A percentile compares a stretch with the other conserved stretches of the same genome.
Conservation (phyloP, 2,797 vertebrate species). For the Anguilla pacifica region DNA sequence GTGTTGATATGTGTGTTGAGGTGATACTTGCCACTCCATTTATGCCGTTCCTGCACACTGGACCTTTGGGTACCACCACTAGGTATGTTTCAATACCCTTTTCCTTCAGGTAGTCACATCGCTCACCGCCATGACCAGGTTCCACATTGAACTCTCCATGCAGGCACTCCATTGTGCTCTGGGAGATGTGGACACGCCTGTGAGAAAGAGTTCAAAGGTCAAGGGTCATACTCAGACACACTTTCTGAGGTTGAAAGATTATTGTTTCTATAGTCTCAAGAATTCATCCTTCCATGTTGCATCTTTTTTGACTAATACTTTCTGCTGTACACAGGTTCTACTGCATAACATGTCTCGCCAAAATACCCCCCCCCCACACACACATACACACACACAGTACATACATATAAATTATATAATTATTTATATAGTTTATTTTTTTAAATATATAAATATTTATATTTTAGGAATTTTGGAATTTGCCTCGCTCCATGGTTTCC, state of each 20-base stretch:
- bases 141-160: conserved; percentile 91
- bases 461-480: background rate
- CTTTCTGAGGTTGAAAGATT: background rate
- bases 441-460: too few species aligned
- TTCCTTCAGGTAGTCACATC: conserved; percentile 89
- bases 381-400: too few species aligned
- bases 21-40: conserved; percentile 80
- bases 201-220: conserved; percentile 1
- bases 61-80: conserved; percentile 79
- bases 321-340: background rate
- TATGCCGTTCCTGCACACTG: conserved; percentile 80
- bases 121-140: conserved; percentile 82
- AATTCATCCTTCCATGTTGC: background rate
- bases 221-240: conserved; percentile 1
- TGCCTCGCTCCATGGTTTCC: background rate
- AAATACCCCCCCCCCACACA: too few species aligned
- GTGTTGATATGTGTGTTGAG: background rate
- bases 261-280: background rate
- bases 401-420: too few species aligned
- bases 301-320: background rate
- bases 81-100: conserved; percentile 88
- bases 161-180: conserved; percentile 89
- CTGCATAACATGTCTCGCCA: too few species aligned
- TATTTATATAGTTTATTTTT: too few species aligned
- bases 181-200: conserved; percentile 93